Evolutionary conservation across 2,797 vertebrate genomes (phyloP), one percentile per base, ranked within the genome.

Genomic region (Luscinia megarhynchos): DNA sequence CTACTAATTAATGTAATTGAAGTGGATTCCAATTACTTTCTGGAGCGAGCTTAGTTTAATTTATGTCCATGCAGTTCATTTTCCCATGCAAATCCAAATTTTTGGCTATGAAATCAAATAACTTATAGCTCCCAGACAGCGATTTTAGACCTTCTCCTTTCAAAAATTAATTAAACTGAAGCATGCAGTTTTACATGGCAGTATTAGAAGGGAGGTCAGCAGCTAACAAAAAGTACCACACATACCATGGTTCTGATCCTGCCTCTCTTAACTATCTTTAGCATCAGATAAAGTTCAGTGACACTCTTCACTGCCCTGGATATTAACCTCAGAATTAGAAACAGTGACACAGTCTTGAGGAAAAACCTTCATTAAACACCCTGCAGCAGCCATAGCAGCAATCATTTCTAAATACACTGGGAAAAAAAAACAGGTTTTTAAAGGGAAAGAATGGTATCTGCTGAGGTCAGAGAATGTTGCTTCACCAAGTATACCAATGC

Each of bases 91-190:
- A 90, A 90, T 89, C 50, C 19, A 74, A 48, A 34, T 70, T 85
- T 87, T 85, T 90, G 77, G 46, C 54, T 83, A 53, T 64, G n/a
- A 54, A 91, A 81, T 88, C 70, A 84, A 88, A 63, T 55, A 91
- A 90, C 8, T 59, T 77, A 54, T 10, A 82, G n/a, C 48, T 90
- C 34, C 55, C 38, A 88, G 51, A 58, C 27, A 76, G 43, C 0
- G 0, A 58, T 85, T 88, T 86, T 53, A 91, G 45, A 88, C 20
- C 22, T 77, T 32, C 34, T 54, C 23, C 21, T 92, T 76, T 90
- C 48, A 87, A 78, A 88, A 87, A 54, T 76, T 70, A 95, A 88
- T 87, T 93, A 89, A 90, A 90, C 21, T 53, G 50, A 68, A 79
- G 11, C 32, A 54, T 48, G 18, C 3, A 43, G 11, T 81, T 90